phyloP scores from a whole-genome alignment of 2,797 vertebrate species.

The Enteromius thamalakanensis region DNA sequence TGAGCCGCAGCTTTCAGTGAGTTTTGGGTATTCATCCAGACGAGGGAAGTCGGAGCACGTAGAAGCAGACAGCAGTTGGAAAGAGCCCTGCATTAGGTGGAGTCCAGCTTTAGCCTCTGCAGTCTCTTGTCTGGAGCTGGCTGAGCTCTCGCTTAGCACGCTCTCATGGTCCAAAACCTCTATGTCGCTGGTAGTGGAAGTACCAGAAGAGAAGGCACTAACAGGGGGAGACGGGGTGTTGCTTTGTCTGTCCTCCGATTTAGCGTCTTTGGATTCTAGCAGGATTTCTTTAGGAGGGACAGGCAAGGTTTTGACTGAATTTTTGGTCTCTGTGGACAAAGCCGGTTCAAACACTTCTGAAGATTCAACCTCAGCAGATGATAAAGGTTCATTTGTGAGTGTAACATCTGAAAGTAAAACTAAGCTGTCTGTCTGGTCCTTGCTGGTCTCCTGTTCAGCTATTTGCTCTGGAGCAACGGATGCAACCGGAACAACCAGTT shows the following conservation, averaged over 20 bases:
- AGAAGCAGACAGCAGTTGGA: constrained; percentile 94
- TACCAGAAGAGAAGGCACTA: constrained; percentile 96
- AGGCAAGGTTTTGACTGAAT: constrained; percentile 65
- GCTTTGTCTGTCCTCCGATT: constrained; percentile 92
- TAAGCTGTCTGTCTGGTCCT: constrained; percentile 49
- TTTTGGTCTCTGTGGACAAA: constrained; percentile 55
- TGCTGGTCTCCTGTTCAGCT: constrained; percentile 43
- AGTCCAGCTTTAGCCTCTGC: constrained; percentile 89
- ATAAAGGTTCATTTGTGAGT: constrained; percentile 57
- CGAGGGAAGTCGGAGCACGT: constrained; percentile 88
- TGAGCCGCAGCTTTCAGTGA: constrained; percentile 93
- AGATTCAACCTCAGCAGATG: constrained; percentile 48
- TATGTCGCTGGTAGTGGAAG: constrained; percentile 97
- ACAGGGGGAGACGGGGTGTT: constrained; percentile 95
- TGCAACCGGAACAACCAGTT: constrained; percentile 62
- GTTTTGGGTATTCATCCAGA: constrained; percentile 93
- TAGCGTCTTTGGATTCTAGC: constrained; percentile 87
- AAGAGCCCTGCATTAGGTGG: constrained; percentile 95
- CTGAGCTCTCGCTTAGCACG: constrained; percentile 97
- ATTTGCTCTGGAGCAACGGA: constrained; percentile 52
- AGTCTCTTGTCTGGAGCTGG: constrained; percentile 92
- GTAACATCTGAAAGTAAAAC: constrained; percentile 47
- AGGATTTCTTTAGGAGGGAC: constrained; percentile 78
- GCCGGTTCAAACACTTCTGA: constrained; percentile 55
- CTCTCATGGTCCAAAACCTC: constrained; percentile 98